Percentiles rank a stretch among this genome's conserved stretches.
Conservation (phyloP, 2,113 vertebrate species). For the Lucifuga dentata region DNA sequence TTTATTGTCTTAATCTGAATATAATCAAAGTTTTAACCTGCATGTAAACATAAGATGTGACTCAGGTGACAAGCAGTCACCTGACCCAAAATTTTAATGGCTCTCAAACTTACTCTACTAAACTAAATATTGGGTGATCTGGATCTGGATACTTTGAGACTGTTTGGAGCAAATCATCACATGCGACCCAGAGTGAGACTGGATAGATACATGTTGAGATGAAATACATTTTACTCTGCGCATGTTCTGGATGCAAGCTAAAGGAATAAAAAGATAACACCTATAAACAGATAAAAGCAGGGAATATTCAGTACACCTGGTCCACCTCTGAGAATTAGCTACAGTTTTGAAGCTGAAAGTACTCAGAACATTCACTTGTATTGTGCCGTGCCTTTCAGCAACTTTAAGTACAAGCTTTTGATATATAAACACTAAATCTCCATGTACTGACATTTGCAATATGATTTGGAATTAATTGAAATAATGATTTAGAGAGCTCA, state of each 20-base stretch:
- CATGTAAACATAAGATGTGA: too few relatives aligned
- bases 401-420: slow-evolving; percentile 40
- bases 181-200: slow-evolving; percentile 11
- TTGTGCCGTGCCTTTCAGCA: slow-evolving; percentile 14
- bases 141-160: neutral
- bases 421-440: slow-evolving; percentile 31
- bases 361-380: slow-evolving; percentile 17
- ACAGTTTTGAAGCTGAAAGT: neutral
- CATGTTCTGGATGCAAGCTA: slow-evolving; percentile 15
- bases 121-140: too few relatives aligned
- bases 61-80: too few relatives aligned
- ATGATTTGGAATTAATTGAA: slow-evolving; percentile 70
- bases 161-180: slow-evolving; percentile 22
- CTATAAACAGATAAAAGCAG: slow-evolving; percentile 16
- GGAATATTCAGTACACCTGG: slow-evolving; percentile 1
- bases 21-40: too few relatives aligned
- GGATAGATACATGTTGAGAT: slow-evolving; percentile 25
- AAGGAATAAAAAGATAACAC: slow-evolving; percentile 10
- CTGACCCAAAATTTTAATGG: too few relatives aligned
- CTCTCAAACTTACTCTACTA: too few relatives aligned
- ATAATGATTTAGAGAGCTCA: slow-evolving; percentile 70
- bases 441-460: slow-evolving; percentile 54
- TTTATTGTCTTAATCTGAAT: too few relatives aligned
- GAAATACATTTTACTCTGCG: slow-evolving; percentile 5
- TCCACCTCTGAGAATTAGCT: neutral